phyloP scores from a whole-genome alignment of 2,797 vertebrate species.

The Chromis chromis region DNA sequence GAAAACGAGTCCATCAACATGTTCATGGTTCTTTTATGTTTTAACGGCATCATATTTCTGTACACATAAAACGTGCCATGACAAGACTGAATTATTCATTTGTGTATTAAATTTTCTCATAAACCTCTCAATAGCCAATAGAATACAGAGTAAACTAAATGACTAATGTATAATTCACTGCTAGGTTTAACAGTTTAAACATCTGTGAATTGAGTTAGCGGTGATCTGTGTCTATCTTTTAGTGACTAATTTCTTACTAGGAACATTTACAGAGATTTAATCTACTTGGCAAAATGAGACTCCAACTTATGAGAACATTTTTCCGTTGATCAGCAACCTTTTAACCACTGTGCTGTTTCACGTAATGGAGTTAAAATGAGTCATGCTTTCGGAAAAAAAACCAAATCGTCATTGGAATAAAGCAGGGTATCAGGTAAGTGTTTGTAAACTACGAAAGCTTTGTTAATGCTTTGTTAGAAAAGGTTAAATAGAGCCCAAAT shows the following conservation, averaged over 20 bases:
- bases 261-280: not conserved
- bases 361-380: not conserved
- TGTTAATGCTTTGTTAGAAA: not conserved
- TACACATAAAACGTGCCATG: not conserved
- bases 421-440: not conserved
- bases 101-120: not conserved
- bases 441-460: not conserved
- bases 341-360: not conserved
- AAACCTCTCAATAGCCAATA: not conserved
- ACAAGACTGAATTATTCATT: conserved; percentile 1
- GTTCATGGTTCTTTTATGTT: not conserved
- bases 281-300: not conserved
- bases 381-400: not conserved
- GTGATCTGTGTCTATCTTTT: no score
- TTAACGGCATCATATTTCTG: not conserved
- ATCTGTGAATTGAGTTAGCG: no score
- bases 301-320: not conserved
- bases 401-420: not conserved
- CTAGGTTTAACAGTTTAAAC: not conserved
- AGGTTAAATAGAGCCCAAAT: not conserved
- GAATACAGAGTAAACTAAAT: not conserved
- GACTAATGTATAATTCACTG: not conserved
- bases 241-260: no score
- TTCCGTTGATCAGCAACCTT: not conserved
- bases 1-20: not conserved